These are phyloP conservation scores for Sciaenops ocellatus DNA, from an alignment of 2,797 vertebrate genomes.

Conservation along the genomic window DNA sequence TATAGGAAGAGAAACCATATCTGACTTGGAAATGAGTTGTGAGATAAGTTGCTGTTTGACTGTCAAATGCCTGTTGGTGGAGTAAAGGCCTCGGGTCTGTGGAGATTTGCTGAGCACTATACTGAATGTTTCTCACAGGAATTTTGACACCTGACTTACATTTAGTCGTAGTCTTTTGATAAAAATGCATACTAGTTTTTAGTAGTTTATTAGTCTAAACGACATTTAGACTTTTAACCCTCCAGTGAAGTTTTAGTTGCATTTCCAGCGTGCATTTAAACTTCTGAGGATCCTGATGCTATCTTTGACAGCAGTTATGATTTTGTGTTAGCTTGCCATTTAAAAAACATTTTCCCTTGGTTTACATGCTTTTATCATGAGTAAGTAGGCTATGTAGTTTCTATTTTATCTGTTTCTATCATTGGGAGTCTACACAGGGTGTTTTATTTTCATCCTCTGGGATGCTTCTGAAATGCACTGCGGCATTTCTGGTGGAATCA, in stretches of 20 bases:
- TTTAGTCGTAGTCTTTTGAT: not conserved
- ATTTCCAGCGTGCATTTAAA: not conserved
- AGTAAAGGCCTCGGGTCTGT: not conserved
- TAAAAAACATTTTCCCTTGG: too few species aligned
- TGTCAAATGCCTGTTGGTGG: slow-evolving; percentile 30
- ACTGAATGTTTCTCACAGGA: not conserved
- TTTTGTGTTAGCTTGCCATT: not conserved
- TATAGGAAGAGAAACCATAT: slow-evolving; percentile 17
- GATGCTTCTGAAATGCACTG: too few species aligned
- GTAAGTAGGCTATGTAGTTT: too few species aligned
- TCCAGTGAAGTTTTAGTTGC: not conserved
- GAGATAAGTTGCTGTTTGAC: slow-evolving; percentile 39
- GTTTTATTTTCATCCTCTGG: too few species aligned
- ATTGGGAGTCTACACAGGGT: too few species aligned
- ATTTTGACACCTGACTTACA: not conserved
- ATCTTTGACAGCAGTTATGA: not conserved
- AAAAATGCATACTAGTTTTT: not conserved
- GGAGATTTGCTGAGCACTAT: not conserved
- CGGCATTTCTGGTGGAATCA: too few species aligned
- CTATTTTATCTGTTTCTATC: too few species aligned
- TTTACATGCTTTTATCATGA: too few species aligned
- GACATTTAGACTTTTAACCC: not conserved
- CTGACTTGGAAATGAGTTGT: slow-evolving; percentile 45
- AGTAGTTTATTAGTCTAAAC: not conserved
- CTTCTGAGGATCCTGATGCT: not conserved